Percentiles rank a stretch among this genome's conserved stretches.
Conservation (phyloP, 1,140 invertebrate genomes). For the Agrilus planipennis region DNA sequence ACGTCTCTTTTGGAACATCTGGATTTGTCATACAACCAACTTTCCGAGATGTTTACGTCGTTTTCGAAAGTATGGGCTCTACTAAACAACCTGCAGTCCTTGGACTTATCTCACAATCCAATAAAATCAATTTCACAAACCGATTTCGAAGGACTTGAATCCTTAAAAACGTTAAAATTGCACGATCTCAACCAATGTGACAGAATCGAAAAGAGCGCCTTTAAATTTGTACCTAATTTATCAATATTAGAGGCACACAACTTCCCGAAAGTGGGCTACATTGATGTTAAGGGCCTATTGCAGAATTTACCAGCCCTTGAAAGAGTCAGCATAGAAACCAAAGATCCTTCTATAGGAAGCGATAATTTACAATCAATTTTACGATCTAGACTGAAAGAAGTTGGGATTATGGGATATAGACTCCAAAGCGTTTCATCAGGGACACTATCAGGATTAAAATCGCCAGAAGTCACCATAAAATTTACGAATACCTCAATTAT, state of each 20-base stretch:
- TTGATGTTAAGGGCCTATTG: constrained; percentile 70
- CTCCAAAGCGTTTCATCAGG: constrained; percentile 69
- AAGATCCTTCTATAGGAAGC: constrained; percentile 66
- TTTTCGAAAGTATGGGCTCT: constrained; percentile 51
- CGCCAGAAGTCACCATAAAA: constrained; percentile 49
- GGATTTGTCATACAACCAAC: constrained; percentile 64
- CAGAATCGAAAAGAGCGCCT: constrained; percentile 73
- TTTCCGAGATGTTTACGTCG: constrained; percentile 41
- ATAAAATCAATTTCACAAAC: constrained; percentile 56
- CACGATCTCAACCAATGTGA: constrained; percentile 54
- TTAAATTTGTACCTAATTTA: constrained; percentile 58
- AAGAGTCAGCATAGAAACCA: constrained; percentile 71
- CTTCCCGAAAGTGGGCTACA: constrained; percentile 65
- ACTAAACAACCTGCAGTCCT: constrained; percentile 49
- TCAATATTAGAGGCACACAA: constrained; percentile 55
- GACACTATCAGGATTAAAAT: constrained; percentile 66
- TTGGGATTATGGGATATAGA: constrained; percentile 62
- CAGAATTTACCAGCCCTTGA: constrained; percentile 56
- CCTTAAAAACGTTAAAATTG: constrained; percentile 52
- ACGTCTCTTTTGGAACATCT: constrained; percentile 66
- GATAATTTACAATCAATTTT: constrained; percentile 68
- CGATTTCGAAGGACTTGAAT: constrained; percentile 55
- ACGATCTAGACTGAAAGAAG: constrained; percentile 61
- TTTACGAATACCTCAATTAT: constrained; percentile 69
- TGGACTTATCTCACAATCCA: constrained; percentile 72